Evolutionary conservation across 2,113 vertebrate species (phyloP).

Genomic region (Poeciliopsis prolifica): DNA sequence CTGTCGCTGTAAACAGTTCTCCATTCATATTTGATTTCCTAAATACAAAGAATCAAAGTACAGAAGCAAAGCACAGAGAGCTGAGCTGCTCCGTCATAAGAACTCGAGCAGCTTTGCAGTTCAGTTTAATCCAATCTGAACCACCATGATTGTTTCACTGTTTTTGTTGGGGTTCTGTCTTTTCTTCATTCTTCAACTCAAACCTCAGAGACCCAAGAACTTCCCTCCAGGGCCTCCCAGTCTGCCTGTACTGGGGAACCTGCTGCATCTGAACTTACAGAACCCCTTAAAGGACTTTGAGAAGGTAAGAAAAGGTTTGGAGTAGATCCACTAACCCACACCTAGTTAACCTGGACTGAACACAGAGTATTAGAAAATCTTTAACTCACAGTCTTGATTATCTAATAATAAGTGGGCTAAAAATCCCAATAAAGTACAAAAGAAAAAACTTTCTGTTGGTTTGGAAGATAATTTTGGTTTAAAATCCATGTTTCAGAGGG

Average conservation of each 20-base stretch:
- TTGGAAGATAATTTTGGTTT: too few species aligned
- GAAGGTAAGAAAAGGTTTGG: slow-evolving; percentile 1
- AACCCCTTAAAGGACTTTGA: slow-evolving; percentile 19
- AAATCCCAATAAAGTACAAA: too few species aligned
- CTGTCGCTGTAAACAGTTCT: neutral
- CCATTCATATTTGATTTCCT: neutral
- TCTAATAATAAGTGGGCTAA: too few species aligned
- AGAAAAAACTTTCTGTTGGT: too few species aligned
- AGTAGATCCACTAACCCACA: too few species aligned
- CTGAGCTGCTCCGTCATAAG: neutral
- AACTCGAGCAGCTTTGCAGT: slow-evolving; percentile 34
- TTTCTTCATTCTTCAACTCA: slow-evolving; percentile 51
- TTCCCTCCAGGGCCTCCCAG: slow-evolving; percentile 75
- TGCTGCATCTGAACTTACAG: slow-evolving; percentile 62
- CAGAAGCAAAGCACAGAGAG: neutral
- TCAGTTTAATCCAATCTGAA: neutral
- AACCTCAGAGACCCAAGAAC: slow-evolving; percentile 70
- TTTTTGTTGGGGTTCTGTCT: slow-evolving; percentile 61
- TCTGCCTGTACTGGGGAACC: slow-evolving; percentile 73
- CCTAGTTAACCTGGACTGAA: too few species aligned
- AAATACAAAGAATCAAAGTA: neutral
- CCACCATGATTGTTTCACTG: slow-evolving; percentile 61
- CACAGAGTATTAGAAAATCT: too few species aligned
- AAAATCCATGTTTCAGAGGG: too few species aligned
- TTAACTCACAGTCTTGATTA: too few species aligned